Percentiles rank a stretch among this genome's conserved stretches.
Evolutionary conservation across 2,113 vertebrate genomes (phyloP).

Genomic region (Rissa tridactyla): DNA sequence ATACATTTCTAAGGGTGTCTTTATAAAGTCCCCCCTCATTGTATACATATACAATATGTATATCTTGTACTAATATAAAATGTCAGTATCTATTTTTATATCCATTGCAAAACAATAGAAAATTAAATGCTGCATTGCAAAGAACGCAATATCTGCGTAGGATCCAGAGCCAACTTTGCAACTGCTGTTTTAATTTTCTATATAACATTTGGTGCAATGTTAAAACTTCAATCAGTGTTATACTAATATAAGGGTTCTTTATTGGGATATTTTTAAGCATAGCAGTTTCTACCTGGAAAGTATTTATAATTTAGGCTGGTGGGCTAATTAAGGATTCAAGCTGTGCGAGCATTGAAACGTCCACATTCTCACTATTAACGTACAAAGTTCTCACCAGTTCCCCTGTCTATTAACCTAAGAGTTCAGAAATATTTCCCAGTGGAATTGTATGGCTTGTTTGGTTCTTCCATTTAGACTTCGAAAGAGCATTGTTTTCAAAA

Average conservation of each 20-base stretch:
- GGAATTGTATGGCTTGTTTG: background rate
- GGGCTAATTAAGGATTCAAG: background rate
- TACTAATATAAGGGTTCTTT: background rate
- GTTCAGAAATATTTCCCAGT: background rate
- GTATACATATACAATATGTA: background rate
- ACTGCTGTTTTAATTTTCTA: background rate
- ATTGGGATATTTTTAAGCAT: background rate
- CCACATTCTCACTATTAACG: background rate
- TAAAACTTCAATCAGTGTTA: background rate
- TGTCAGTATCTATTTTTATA: background rate
- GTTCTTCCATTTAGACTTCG: slow-evolving; percentile 7
- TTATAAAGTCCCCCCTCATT: background rate
- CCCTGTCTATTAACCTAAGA: background rate
- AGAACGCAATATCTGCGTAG: background rate
- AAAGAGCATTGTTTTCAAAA: slow-evolving; percentile 17
- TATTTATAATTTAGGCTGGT: background rate
- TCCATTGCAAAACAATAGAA: background rate
- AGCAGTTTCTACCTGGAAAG: background rate
- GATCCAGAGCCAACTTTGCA: background rate
- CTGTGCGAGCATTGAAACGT: background rate
- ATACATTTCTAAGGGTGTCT: background rate
- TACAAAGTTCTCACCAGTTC: background rate
- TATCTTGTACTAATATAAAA: background rate
- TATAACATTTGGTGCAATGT: background rate
- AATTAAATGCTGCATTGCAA: background rate